These are phyloP conservation scores for Mus pahari DNA, from an alignment of 2,113 vertebrate species.

Conservation along the genomic window DNA sequence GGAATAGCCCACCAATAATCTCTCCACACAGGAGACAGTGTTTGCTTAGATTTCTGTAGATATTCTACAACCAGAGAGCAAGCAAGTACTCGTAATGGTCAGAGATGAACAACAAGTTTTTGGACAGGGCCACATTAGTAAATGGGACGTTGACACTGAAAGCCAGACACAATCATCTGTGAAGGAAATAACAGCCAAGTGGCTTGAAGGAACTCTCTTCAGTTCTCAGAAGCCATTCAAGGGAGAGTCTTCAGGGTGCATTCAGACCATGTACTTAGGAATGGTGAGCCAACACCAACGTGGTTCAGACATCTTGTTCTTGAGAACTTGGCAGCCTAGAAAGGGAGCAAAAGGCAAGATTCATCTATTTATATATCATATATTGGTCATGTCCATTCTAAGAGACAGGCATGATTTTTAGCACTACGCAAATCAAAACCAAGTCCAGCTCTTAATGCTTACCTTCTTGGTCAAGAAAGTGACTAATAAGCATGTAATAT, in stretches of 20 bases:
- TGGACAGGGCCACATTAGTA: background rate
- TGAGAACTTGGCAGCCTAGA: background rate
- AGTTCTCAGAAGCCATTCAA: conserved; percentile 4
- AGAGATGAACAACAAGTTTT: conserved; percentile 58
- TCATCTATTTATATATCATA: background rate
- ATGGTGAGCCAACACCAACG: background rate
- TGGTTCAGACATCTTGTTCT: background rate
- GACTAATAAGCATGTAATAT: background rate
- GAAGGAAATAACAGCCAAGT: background rate
- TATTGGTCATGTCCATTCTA: background rate
- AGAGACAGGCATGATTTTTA: background rate
- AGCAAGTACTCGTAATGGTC: conserved; percentile 13
- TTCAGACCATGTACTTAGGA: background rate
- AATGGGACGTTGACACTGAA: background rate
- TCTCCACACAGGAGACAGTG: background rate
- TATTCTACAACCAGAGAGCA: conserved; percentile 59
- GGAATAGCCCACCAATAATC: conserved; percentile 4
- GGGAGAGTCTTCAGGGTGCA: background rate
- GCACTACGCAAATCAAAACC: background rate
- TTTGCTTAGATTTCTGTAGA: conserved; percentile 58
- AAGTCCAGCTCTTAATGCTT: background rate
- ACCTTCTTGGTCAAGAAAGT: background rate
- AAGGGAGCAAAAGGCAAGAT: background rate
- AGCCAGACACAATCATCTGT: conserved; percentile 16
- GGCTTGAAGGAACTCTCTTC: background rate